A percentile compares a stretch with the other conserved stretches of the same genome.
Evolutionary conservation across 2,888 invertebrate species (phyloP).

Genomic region (Syrista parreyssii): DNA sequence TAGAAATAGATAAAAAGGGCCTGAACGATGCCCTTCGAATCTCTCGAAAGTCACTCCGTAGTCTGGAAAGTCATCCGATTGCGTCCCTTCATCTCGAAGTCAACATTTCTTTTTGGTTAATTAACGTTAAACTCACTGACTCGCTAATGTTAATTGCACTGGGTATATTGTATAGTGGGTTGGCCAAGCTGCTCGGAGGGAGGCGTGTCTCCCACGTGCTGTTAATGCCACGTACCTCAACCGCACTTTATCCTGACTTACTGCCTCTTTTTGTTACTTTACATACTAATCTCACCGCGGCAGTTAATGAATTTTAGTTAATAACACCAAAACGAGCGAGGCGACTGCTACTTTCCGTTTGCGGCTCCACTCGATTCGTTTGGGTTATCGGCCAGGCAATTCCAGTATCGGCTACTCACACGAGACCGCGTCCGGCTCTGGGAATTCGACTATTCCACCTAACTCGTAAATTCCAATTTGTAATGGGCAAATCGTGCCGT

Average conservation of each 20-base stretch:
- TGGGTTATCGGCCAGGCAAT: conserved; percentile 18
- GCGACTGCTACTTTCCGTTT: neutral
- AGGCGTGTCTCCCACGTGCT: conserved; percentile 48
- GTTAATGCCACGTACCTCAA: conserved; percentile 32
- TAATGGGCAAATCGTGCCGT: conserved; percentile 8
- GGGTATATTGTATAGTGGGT: conserved; percentile 8
- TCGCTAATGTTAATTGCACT: conserved; percentile 53
- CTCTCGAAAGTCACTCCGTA: conserved; percentile 15
- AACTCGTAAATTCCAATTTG: conserved; percentile 7
- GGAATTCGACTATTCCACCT: conserved; percentile 1
- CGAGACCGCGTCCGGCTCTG: neutral
- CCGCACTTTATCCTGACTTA: conserved; percentile 28
- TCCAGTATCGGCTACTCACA: conserved; percentile 5
- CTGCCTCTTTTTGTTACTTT: conserved; percentile 35
- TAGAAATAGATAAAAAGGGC: neutral
- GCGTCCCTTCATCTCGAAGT: conserved; percentile 7
- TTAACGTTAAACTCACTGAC: conserved; percentile 52
- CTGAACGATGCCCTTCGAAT: conserved; percentile 23
- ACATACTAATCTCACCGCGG: conserved; percentile 35
- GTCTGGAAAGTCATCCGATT: conserved; percentile 12
- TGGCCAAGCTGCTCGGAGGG: conserved; percentile 42
- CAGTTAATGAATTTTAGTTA: conserved; percentile 36
- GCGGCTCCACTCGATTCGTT: neutral
- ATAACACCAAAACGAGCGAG: conserved; percentile 23
- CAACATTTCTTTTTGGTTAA: conserved; percentile 41